Evolutionary conservation across 2,888 invertebrate genomes (phyloP).

Genomic region (Gastracanthus pulcherrimus): DNA sequence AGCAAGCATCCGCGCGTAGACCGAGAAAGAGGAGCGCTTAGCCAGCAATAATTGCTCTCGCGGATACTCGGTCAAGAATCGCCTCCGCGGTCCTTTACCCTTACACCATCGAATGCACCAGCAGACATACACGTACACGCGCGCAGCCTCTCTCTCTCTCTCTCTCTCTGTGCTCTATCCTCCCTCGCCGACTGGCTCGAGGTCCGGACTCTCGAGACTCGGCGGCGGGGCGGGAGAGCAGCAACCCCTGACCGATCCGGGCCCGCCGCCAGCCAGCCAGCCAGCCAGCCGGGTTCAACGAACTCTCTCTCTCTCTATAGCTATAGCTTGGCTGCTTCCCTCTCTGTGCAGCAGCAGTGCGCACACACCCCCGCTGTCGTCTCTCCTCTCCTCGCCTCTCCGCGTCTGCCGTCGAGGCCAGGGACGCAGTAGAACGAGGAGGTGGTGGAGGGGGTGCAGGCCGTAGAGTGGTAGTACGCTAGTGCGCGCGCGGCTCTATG

Average conservation of each 20-base stretch:
- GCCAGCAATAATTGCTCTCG: conserved; percentile 17
- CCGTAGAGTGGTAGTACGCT: no score
- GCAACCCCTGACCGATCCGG: conserved; percentile 63
- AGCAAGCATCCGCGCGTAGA: no score
- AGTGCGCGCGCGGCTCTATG: background rate
- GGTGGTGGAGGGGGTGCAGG: no score
- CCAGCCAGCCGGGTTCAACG: conserved; percentile 57
- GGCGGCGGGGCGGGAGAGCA: conserved; percentile 27
- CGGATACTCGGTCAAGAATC: conserved; percentile 53
- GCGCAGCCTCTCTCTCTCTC: background rate
- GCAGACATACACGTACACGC: background rate
- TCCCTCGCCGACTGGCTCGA: background rate
- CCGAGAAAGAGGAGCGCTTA: no score
- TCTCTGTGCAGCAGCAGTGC: conserved; percentile 4
- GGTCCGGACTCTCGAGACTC: conserved; percentile 55
- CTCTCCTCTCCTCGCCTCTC: background rate
- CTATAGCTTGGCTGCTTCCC: background rate
- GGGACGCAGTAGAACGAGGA: no score
- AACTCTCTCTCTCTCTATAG: conserved; percentile 50
- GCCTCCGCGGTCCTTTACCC: background rate
- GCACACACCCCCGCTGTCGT: background rate
- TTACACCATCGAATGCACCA: background rate
- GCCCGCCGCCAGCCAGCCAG: conserved; percentile 50
- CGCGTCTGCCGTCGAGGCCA: background rate
- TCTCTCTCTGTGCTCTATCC: conserved; percentile 16